phyloP scores from a whole-genome alignment of 2,888 invertebrate species.

The Tanaodytes sp. region DNA sequence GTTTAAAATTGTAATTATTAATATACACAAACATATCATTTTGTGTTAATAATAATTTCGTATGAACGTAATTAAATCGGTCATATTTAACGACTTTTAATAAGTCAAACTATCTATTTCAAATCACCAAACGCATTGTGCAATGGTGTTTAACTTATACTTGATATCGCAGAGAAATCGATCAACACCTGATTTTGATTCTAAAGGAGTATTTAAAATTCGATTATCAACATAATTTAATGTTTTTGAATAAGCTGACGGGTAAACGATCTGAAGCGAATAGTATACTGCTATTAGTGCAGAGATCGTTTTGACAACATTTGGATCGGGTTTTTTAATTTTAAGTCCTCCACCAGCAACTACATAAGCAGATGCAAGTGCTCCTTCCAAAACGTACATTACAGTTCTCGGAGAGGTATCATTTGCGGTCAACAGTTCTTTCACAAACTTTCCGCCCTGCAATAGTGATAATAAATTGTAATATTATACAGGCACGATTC shows the following conservation, averaged over 20 bases:
- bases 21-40: too few relatives aligned
- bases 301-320: slow-evolving; percentile 18
- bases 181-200: slow-evolving; percentile 10
- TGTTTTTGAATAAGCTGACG: slow-evolving; percentile 23
- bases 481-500: too few relatives aligned
- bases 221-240: slow-evolving; percentile 18
- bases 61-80: too few relatives aligned
- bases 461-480: too few relatives aligned
- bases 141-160: slow-evolving; percentile 1
- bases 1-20: too few relatives aligned
- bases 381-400: slow-evolving; percentile 21
- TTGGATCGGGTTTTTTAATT: slow-evolving; percentile 23
- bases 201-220: slow-evolving; percentile 16
- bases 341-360: slow-evolving; percentile 28
- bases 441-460: too few relatives aligned
- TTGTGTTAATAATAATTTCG: too few relatives aligned
- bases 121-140: not conserved
- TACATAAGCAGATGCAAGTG: slow-evolving; percentile 15
- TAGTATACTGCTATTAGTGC: slow-evolving; percentile 25
- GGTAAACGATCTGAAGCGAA: slow-evolving; percentile 16
- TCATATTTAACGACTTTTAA: too few relatives aligned
- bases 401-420: slow-evolving; percentile 28
- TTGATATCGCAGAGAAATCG: slow-evolving; percentile 10
- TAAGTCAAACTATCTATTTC: too few relatives aligned
- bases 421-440: slow-evolving; percentile 20